These are phyloP conservation scores for Alaudala cheleensis DNA, from an alignment of 2,113 vertebrate species.

Conservation along the genomic window DNA sequence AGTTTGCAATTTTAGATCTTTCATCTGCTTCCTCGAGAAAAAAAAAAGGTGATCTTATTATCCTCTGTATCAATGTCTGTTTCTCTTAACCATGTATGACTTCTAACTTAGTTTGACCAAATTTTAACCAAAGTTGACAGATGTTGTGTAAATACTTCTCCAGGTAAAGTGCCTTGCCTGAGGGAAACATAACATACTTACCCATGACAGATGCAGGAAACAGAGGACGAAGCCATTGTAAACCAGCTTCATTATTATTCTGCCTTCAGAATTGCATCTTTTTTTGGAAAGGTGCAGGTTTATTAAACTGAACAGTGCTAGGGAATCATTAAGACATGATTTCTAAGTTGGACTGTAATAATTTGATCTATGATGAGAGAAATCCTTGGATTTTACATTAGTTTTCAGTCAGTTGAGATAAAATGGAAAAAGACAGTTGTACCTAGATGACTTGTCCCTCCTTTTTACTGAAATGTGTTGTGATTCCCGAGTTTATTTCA, in stretches of 20 bases:
- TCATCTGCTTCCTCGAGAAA: neutral
- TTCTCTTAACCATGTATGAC: neutral
- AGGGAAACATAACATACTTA: neutral
- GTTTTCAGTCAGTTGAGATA: neutral
- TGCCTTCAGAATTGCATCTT: neutral
- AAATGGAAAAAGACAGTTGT: neutral
- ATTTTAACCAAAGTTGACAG: slow-evolving; percentile 29
- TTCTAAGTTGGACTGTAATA: neutral
- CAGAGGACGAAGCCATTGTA: neutral
- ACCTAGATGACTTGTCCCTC: neutral
- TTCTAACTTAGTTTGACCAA: slow-evolving; percentile 14
- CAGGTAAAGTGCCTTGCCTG: slow-evolving; percentile 20
- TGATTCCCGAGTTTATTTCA: neutral
- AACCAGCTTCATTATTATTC: neutral
- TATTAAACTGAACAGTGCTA: neutral
- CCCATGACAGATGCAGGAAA: neutral
- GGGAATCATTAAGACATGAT: neutral
- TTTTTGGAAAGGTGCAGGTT: neutral
- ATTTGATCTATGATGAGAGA: neutral
- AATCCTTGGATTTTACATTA: neutral
- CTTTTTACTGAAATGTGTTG: neutral
- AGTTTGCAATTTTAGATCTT: neutral
- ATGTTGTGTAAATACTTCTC: slow-evolving; percentile 29
- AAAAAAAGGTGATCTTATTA: neutral
- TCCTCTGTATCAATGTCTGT: neutral